Evolutionary conservation across 1,140 invertebrate genomes (phyloP), one percentile per base, ranked within the genome.

Genomic region (Hydropsyche tenuis): DNA sequence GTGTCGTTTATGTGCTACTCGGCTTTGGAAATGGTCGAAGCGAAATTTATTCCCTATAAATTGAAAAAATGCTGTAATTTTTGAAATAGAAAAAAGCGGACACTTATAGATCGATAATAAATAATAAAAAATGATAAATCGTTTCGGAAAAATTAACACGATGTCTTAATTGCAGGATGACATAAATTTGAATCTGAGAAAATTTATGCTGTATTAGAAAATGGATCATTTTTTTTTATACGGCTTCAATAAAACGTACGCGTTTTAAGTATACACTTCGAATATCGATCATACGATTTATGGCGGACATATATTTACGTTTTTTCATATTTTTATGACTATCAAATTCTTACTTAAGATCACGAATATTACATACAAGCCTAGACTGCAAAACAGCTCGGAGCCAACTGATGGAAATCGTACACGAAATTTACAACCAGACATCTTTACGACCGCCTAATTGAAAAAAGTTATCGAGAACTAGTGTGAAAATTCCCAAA

Each of bases 401-500:
- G n/a, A n/a, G n/a, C n/a, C n/a, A 2, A 42, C 25, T 9, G n/a
- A 69, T 1, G 30, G 20, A 69, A 27, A 69, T 53, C 23, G 16
- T 30, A 37, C 27, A 22, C 18, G 16, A 56, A 60, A 73, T 69
- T 68, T n/a, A 70, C 43, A n/a, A 20, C 69, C 76, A 56, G 72
- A 75, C 56, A 62, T 68, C 23, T 77, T 77, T 77, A 77, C 68
- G 68, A 75, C 76, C 14, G 43, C 45, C 60, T 77, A 77, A 77
- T 77, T 77, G 76, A 75, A 77, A 77, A 76, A 68, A 72, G 16
- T 74, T 73, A 73, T 60, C 68, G 62, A 62, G 37, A 68, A 68
- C 73, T 73, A 70, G 65, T 69, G 69, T 73, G 43, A 73, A 73
- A 73, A 65, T 27, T 37, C 9, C n/a, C 3, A 37, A 37, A 4